Base-by-base conservation (phyloP, 2,113 vertebrate species). In the Amia ocellicauda region DNA sequence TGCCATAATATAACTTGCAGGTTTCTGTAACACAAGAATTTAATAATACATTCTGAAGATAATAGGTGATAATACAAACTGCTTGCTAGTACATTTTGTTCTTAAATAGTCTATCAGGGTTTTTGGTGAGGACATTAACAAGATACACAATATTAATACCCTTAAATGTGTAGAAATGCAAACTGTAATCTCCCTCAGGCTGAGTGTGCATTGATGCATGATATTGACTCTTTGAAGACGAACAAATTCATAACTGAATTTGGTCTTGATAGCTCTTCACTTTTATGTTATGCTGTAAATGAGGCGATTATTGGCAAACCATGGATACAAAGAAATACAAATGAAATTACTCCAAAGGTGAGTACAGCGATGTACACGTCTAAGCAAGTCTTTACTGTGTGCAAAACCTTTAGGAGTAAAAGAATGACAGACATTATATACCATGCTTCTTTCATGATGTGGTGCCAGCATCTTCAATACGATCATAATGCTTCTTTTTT, bases 191-290 rank as follows among this genome's bases (percentile, higher is more conserved):
- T 19, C 45, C 7, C n/a, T 4, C n/a, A 17, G 2, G n/a, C 45
- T n/a, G 14, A n/a, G n/a, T 47, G 45, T 47, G 45, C 4, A 47
- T 19, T 17, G 45, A 3, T 47, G 45, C 45, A 47, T 47, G 45
- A n/a, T 47, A 47, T 47, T 47, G 45, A 47, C 45, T 47, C 45
- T 47, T 17, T 47, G 45, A 47, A 47, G 45, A 47, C 45, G n/a
- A 2, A 16, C n/a, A 47, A 47, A n/a, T 47, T 47, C 45, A 16
- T 47, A 47, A 47, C 45, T 47, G 45, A 47, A 47, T 7, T 36
- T 36, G 31, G 31, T 36, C 31, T 16, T 47, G 45, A 47, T 47
- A 47, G 45, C 45, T 47, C n/a, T n/a, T 19, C n/a, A 16, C 45
- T n/a, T 47, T 47, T 47, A 17, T 47, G 45, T 47, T 47, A 19